These are phyloP conservation scores for Platyrinchus mystaceus DNA, from an alignment of 2,797 vertebrate genomes.

Conservation along the genomic window DNA sequence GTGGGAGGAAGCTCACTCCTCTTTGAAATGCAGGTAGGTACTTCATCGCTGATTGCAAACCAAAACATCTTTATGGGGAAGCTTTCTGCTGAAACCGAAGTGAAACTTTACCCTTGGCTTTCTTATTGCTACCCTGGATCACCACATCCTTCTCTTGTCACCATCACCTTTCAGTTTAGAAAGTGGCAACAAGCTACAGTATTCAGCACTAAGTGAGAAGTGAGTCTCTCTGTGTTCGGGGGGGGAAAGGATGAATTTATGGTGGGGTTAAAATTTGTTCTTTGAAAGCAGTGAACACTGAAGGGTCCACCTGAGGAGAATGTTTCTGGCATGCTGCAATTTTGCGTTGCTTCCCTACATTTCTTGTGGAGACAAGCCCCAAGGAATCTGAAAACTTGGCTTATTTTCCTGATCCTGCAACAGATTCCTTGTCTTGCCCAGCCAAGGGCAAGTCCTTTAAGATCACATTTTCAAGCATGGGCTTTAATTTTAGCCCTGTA, in stretches of 20 bases:
- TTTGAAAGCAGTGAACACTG: background rate
- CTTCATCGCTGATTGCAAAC: background rate
- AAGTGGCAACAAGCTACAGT: background rate
- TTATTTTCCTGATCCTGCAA: constrained; percentile 43
- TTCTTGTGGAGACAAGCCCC: constrained; percentile 59
- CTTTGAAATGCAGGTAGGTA: background rate
- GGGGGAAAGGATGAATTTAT: background rate
- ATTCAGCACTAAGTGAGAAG: background rate
- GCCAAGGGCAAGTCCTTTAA: constrained; percentile 16
- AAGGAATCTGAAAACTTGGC: constrained; percentile 47
- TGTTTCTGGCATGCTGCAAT: background rate
- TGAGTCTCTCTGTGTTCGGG: background rate
- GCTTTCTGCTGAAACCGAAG: constrained; percentile 7
- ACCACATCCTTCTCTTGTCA: constrained; percentile 48
- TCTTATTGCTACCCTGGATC: background rate
- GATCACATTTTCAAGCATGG: background rate
- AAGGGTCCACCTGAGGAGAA: constrained; percentile 29
- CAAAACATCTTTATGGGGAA: background rate
- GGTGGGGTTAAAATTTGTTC: background rate
- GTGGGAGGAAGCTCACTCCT: background rate
- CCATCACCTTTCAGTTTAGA: background rate
- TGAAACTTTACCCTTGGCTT: background rate
- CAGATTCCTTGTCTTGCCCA: constrained; percentile 10
- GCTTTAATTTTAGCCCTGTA: constrained; percentile 6
- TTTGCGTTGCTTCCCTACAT: background rate